Conservation (phyloP, 1,140 invertebrate genomes). For the Oppia nitens region DNA sequence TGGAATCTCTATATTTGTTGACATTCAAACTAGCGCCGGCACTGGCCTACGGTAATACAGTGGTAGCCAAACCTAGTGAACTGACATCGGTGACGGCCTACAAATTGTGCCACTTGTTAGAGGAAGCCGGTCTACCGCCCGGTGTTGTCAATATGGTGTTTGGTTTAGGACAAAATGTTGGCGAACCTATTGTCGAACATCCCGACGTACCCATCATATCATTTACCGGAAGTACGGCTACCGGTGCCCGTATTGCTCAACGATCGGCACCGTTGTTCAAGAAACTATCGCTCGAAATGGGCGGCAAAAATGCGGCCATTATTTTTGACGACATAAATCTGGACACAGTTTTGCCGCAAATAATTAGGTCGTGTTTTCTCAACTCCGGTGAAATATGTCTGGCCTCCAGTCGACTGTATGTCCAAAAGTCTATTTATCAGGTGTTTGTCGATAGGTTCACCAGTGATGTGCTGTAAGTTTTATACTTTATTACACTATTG, state of each 20-base stretch:
- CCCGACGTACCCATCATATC: constrained; percentile 33
- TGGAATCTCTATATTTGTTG: constrained; percentile 44
- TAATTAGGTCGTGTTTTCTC: constrained; percentile 28
- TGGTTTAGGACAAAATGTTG: constrained; percentile 34
- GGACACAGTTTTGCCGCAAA: constrained; percentile 30
- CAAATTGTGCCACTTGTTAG: constrained; percentile 34
- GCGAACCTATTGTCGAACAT: constrained; percentile 35
- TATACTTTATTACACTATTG: too few relatives aligned
- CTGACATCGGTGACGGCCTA: constrained; percentile 40
- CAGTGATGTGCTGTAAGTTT: constrained; percentile 31
- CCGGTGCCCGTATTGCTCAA: constrained; percentile 33
- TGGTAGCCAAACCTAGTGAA: constrained; percentile 43
- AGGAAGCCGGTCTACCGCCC: constrained; percentile 36
- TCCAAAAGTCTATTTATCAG: constrained; percentile 33
- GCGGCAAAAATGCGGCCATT: constrained; percentile 42
- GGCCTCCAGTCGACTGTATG: constrained; percentile 39
- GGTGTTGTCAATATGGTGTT: constrained; percentile 44
- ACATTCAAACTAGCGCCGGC: constrained; percentile 41
- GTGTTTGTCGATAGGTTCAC: constrained; percentile 35
- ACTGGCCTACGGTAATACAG: constrained; percentile 39
- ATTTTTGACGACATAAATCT: constrained; percentile 38
- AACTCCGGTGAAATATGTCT: constrained; percentile 44
- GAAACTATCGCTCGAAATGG: constrained; percentile 41
- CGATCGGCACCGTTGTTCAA: constrained; percentile 32
- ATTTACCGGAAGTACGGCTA: constrained; percentile 40